Base-by-base conservation (phyloP, 2,113 vertebrate genomes). In the Salvelinus alpinus region DNA sequence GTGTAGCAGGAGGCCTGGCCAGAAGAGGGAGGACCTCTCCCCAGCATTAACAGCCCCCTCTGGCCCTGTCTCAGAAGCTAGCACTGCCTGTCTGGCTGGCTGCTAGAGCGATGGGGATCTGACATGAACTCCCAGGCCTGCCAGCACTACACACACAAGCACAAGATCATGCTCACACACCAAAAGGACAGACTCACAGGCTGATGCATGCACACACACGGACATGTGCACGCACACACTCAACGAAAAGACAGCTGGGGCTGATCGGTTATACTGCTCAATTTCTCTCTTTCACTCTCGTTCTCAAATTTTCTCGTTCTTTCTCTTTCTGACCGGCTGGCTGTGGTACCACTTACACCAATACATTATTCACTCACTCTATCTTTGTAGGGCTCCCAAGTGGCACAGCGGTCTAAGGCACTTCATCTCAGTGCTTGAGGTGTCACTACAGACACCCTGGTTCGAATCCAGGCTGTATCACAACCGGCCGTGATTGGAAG, bases 221-320 rank as follows among this genome's bases (percentile, higher is more conserved):
- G 8, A 38, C 13, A 62, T n/a, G 64, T n/a, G 24, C 29, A 64
- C 25, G 72, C 73, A 80, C 72, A 78, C 75, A 60, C 16, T 25
- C 60, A 5, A 48, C 11, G 76, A n/a, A 81, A 85, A 88, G 85
- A 84, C 88, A 86, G 82, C 65, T 0, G 59, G 73, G 87, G 85
- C 51, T 18, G 16, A 54, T 54, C 12, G 78, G 78, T 74, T 69
- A 74, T 34, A 18, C 84, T 79, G 75, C 81, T 27, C 11, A 3
- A 65, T 44, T 44, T 44, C 24, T 11, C 16, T 81, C 74, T 78
- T 82, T 84, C 77, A 73, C 64, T 77, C 66, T 74, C 14, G 29
- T 70, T 69, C 79, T 75, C 71, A 2, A 38, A 38, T 78, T 80
- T 79, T 34, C 66, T 57, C 13, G 64, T 7, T 85, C 66, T 88